These are phyloP conservation scores for Falco naumanni DNA, from an alignment of 2,797 vertebrate species.

Conservation along the genomic window DNA sequence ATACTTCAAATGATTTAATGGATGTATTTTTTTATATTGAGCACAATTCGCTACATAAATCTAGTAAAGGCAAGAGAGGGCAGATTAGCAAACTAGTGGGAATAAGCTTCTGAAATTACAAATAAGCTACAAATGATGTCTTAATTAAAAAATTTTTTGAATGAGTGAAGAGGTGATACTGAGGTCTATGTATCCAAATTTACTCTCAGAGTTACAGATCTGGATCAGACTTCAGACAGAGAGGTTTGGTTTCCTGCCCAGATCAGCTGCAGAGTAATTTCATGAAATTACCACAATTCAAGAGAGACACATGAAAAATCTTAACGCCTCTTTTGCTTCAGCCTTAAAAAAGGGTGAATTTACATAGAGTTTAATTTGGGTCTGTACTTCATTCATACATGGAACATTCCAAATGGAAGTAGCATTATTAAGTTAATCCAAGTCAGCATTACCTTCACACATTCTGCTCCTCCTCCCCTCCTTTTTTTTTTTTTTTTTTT, in stretches of 20 bases:
- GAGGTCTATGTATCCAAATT: not conserved
- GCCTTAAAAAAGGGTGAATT: not conserved
- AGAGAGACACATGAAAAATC: not conserved
- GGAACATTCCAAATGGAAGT: not conserved
- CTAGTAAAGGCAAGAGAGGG: not conserved
- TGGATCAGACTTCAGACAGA: constrained; percentile 10
- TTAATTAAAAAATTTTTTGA: not conserved
- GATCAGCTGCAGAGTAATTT: constrained; percentile 28
- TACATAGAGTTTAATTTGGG: not conserved
- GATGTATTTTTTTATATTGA: not conserved
- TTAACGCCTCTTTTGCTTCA: constrained; percentile 1
- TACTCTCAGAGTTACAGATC: not conserved
- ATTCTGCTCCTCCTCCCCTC: not conserved
- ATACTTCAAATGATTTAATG: not conserved
- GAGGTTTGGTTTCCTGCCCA: constrained; percentile 31
- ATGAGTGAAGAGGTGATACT: not conserved
- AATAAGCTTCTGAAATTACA: not conserved
- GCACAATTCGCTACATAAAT: not conserved
- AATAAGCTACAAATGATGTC: not conserved
- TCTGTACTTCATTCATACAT: not conserved
- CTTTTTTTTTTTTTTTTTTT: not conserved
- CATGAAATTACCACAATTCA: constrained; percentile 9
- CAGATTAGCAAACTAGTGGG: not conserved
- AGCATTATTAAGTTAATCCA: not conserved
- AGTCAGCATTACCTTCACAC: not conserved